phyloP scores from a whole-genome alignment of 2,888 invertebrate genomes.

The Tetranychus piercei region DNA sequence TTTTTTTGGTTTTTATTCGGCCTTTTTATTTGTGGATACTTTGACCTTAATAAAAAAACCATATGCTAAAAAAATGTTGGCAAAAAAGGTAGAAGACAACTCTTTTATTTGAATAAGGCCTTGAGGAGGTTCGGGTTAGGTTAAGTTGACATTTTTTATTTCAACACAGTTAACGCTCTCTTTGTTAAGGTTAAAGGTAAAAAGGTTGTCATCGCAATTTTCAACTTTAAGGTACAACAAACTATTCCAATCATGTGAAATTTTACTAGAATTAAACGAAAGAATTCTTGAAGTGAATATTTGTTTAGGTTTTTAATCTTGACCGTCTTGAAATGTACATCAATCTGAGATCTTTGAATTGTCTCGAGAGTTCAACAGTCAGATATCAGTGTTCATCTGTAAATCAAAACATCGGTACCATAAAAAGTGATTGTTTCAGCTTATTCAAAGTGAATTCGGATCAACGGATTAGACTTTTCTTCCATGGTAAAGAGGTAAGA shows the following conservation, averaged over 20 bases:
- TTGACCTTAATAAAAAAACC: neutral
- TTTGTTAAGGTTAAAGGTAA: neutral
- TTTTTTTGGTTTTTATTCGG: neutral
- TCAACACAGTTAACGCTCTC: neutral
- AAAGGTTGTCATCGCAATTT: neutral
- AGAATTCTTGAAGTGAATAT: neutral
- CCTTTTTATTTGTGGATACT: neutral
- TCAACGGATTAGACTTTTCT: slow-evolving; percentile 1
- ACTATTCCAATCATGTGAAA: neutral
- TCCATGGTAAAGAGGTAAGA: slow-evolving; percentile 7
- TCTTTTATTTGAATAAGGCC: neutral
- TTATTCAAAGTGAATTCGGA: neutral
- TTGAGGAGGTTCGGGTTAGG: neutral
- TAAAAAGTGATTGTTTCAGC: neutral
- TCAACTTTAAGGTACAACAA: neutral
- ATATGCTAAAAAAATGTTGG: neutral
- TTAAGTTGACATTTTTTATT: neutral
- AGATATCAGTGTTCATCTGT: neutral
- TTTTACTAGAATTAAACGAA: neutral
- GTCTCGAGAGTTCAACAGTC: neutral
- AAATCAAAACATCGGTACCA: neutral
- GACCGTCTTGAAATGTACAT: neutral
- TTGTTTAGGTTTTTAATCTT: neutral
- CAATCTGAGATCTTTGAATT: neutral
- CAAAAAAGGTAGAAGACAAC: neutral